phyloP scores from a whole-genome alignment of 1,140 invertebrate genomes.

The Zaprionus vittiger region DNA sequence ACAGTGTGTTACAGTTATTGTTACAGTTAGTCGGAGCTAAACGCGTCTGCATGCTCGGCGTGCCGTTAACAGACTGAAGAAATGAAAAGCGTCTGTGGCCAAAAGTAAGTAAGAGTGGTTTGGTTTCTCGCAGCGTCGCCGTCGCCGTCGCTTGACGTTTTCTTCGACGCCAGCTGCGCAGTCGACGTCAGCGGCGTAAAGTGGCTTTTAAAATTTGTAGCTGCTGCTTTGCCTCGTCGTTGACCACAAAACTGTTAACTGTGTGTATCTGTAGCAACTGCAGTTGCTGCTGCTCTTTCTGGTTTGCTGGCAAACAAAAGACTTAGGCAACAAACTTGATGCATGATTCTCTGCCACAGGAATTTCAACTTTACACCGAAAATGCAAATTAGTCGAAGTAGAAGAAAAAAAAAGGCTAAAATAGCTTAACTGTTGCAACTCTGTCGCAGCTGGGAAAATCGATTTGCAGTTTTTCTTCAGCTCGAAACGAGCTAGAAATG shows the following conservation, averaged over 20 bases:
- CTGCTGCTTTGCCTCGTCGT: constrained; percentile 39
- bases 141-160: constrained; percentile 35
- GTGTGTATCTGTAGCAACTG: constrained; percentile 35
- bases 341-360: constrained; percentile 34
- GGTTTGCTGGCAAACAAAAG: constrained; percentile 53
- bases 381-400: constrained; percentile 34
- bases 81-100: constrained; percentile 78
- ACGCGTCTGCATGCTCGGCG: constrained; percentile 83
- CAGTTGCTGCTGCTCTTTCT: constrained; percentile 12
- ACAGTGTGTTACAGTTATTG: constrained; percentile 29
- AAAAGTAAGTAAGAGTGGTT: constrained; percentile 82
- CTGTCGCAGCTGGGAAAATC: constrained; percentile 13
- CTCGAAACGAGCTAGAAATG: constrained; percentile 11
- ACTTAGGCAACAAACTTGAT: constrained; percentile 52
- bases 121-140: constrained; percentile 32
- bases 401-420: background rate
- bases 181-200: constrained; percentile 25
- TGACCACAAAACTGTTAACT: constrained; percentile 37
- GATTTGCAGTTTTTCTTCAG: constrained; percentile 21
- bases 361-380: constrained; percentile 22
- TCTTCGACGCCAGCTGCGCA: constrained; percentile 31
- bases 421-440: constrained; percentile 22
- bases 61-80: constrained; percentile 84
- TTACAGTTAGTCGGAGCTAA: constrained; percentile 47
- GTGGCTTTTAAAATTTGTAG: constrained; percentile 56